Evolutionary conservation across 1,140 invertebrate genomes (phyloP).

Genomic region (Drosophila mayri): DNA sequence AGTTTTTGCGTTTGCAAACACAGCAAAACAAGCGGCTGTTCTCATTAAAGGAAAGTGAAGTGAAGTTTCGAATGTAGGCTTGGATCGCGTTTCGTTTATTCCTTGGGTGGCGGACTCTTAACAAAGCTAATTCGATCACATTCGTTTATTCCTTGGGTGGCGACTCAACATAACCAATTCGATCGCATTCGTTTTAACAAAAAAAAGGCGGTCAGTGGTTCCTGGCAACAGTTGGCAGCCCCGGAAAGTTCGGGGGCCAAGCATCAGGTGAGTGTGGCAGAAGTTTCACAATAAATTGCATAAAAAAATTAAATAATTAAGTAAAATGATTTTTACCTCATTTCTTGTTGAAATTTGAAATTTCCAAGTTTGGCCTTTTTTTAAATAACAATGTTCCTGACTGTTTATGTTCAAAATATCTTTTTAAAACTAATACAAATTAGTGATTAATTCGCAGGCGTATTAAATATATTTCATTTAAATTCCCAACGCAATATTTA

Average conservation of each 20-base stretch:
- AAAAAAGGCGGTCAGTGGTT: slow-evolving; percentile 21
- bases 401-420: no score
- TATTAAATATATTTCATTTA: no score
- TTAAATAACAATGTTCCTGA: no score
- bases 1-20: slow-evolving; percentile 17
- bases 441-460: no score
- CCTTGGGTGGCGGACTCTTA: slow-evolving; percentile 15
- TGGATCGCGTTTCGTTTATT: slow-evolving; percentile 26
- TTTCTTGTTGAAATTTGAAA: no score
- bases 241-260: slow-evolving; percentile 2
- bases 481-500: no score
- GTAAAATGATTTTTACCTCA: no score
- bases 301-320: no score
- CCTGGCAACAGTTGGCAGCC: slow-evolving; percentile 64
- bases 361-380: no score
- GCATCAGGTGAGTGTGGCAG: slow-evolving; percentile 33
- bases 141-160: slow-evolving; percentile 7
- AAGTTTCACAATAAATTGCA: background rate
- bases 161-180: slow-evolving; percentile 9
- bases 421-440: no score
- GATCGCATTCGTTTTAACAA: background rate
- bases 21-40: slow-evolving; percentile 3
- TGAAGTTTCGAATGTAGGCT: background rate
- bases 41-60: background rate
- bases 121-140: background rate